These are phyloP conservation scores for Chelonus formosanus DNA, from an alignment of 2,888 invertebrate genomes.

Conservation along the genomic window DNA sequence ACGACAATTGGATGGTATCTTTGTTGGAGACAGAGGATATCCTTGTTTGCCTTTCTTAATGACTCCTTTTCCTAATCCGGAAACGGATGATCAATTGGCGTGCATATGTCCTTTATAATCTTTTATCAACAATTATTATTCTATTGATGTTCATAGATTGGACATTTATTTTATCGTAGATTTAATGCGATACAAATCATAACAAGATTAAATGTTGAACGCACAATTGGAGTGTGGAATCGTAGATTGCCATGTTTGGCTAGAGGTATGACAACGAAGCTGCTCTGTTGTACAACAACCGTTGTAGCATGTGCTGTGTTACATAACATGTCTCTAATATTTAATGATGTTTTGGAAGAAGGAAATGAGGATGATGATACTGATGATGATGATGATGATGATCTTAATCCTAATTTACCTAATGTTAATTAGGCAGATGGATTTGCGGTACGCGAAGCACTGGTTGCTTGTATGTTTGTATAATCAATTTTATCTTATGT, in stretches of 20 bases:
- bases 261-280: conserved; percentile 34
- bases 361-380: conserved; percentile 31
- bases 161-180: conserved; percentile 21
- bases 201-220: conserved; percentile 37
- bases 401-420: conserved; percentile 15
- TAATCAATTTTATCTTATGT: too few species aligned
- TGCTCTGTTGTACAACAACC: conserved; percentile 38
- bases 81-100: conserved; percentile 33
- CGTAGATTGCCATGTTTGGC: conserved; percentile 37
- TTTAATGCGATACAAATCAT: conserved; percentile 33
- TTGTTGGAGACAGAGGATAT: conserved; percentile 40
- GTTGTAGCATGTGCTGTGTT: conserved; percentile 41
- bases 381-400: conserved; percentile 6
- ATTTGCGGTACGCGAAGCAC: conserved; percentile 25
- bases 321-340: conserved; percentile 38
- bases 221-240: conserved; percentile 39
- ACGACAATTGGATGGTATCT: conserved; percentile 31
- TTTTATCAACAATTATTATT: conserved; percentile 2
- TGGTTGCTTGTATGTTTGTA: conserved; percentile 32
- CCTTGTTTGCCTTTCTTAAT: conserved; percentile 37
- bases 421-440: conserved; percentile 29
- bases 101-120: conserved; percentile 3
- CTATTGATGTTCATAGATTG: background rate
- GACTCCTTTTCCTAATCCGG: conserved; percentile 36
- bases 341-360: conserved; percentile 35